A percentile compares a stretch with the other conserved stretches of the same genome.
These are phyloP conservation scores for Pseudomugil gertrudae DNA, from an alignment of 2,797 vertebrate genomes.

Conservation along the genomic window DNA sequence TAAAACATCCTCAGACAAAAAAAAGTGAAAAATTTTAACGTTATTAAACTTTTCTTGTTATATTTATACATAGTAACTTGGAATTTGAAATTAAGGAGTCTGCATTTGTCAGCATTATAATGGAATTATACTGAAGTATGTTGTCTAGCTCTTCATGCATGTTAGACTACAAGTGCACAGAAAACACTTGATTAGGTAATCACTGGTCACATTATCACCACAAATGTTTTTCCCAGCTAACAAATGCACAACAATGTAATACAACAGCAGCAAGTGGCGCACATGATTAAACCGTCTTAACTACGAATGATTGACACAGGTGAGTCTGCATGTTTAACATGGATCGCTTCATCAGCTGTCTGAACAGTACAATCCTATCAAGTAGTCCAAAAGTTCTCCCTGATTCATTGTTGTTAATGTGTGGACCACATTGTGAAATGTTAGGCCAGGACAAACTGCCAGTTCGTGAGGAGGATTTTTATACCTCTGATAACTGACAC, in stretches of 20 bases:
- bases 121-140: constrained; percentile 29
- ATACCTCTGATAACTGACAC: constrained; percentile 93
- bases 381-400: constrained; percentile 31
- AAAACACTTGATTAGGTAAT: constrained; percentile 45
- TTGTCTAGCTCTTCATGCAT: constrained; percentile 50
- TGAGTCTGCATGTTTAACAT: constrained; percentile 49
- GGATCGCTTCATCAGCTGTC: constrained; percentile 32
- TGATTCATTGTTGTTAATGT: constrained; percentile 37
- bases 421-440: constrained; percentile 12
- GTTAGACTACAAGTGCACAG: constrained; percentile 43
- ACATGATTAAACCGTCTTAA: constrained; percentile 17
- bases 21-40: constrained; percentile 40
- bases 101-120: constrained; percentile 28
- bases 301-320: constrained; percentile 49
- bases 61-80: constrained; percentile 31
- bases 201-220: constrained; percentile 52
- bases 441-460: constrained; percentile 98
- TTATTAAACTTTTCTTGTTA: constrained; percentile 39
- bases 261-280: constrained; percentile 43
- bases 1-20: constrained; percentile 56
- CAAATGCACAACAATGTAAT: constrained; percentile 47
- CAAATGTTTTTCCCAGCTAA: constrained; percentile 40
- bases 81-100: constrained; percentile 33
- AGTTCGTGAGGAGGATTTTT: constrained; percentile 95
- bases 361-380: constrained; percentile 32